Evolutionary conservation across 1,140 invertebrate species (phyloP).

Genomic region (Lineus longissimus): DNA sequence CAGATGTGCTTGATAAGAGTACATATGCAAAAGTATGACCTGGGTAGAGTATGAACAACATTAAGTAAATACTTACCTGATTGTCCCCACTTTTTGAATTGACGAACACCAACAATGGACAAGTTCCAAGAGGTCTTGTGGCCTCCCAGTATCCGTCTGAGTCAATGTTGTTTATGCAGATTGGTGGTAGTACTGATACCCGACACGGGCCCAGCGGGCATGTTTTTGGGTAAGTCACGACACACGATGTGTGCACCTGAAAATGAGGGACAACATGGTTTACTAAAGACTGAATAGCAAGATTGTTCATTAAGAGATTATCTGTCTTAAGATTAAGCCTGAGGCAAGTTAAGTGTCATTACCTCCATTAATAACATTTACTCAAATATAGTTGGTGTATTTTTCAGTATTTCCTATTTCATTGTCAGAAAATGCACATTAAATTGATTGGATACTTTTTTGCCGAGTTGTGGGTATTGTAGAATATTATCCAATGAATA

Average conservation of each 20-base stretch:
- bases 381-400: too few species aligned
- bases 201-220: slow-evolving; percentile 82
- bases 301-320: not conserved
- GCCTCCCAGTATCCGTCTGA: slow-evolving; percentile 80
- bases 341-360: too few species aligned
- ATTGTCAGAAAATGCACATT: too few species aligned
- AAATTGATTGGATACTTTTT: too few species aligned
- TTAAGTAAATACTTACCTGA: slow-evolving; percentile 34
- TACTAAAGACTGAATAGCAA: not conserved
- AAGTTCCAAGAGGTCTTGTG: slow-evolving; percentile 72
- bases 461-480: too few species aligned
- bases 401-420: too few species aligned
- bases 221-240: slow-evolving; percentile 58
- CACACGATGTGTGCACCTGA: slow-evolving; percentile 80
- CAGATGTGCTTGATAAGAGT: too few species aligned
- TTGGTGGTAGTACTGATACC: slow-evolving; percentile 89
- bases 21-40: too few species aligned
- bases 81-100: slow-evolving; percentile 98
- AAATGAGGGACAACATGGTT: slow-evolving; percentile 10
- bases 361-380: too few species aligned
- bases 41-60: too few species aligned
- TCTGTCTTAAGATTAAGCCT: too few species aligned
- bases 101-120: slow-evolving; percentile 89
- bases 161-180: slow-evolving; percentile 81
- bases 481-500: too few species aligned